Base-by-base conservation (phyloP, 64 coral and sea anemone species). In the Porites australiensis region DNA sequence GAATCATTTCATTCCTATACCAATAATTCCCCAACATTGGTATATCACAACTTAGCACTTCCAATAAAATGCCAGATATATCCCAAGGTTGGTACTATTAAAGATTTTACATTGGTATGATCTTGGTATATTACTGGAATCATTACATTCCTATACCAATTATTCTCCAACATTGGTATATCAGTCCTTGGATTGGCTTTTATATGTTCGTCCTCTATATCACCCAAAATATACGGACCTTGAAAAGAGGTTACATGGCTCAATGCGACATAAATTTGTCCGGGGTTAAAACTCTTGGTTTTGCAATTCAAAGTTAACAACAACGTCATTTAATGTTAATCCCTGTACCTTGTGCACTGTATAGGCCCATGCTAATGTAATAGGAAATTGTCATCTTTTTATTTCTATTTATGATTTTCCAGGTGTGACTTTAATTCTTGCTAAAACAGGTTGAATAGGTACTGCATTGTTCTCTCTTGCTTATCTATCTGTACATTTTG, bases 351-450 rank as follows among this genome's bases (percentile, higher is more conserved):
- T 95, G 57, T 95, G 83, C 50, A 94, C 92, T 66, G 74, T 93
- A 80, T 84, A 93, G 58, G 75, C 92, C 92, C 92, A 94, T 90
- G 93, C 93, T 75, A 90, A 80, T 75, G 93, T 95, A 8, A 95
- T 13, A 95, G 80, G 93, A 90, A 95, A 90, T 67, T 90, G 93
- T 18, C 90, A 45, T 95, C 87, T 95, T 90, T 95, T 84, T 94
- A 94, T 73, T 94, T 94, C 86, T 20, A 67, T 86, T 52, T 86
- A 89, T 13, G 66, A 75, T 63, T 88, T 94, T 71, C 85, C 85
- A 88, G 77, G 66, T 82, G 64, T 94, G 84, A 94, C 44, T 70
- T 94, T 94, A 67, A 94, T 88, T 88, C 76, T 88, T 50, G 75
- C 86, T 48, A 88, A 70, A 57, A 82, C 92, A 82, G 92, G 92